Percentiles rank a stretch among this genome's conserved stretches.
These are phyloP conservation scores for Drosophila bocki DNA, from an alignment of 1,140 invertebrate species.

Conservation along the genomic window DNA sequence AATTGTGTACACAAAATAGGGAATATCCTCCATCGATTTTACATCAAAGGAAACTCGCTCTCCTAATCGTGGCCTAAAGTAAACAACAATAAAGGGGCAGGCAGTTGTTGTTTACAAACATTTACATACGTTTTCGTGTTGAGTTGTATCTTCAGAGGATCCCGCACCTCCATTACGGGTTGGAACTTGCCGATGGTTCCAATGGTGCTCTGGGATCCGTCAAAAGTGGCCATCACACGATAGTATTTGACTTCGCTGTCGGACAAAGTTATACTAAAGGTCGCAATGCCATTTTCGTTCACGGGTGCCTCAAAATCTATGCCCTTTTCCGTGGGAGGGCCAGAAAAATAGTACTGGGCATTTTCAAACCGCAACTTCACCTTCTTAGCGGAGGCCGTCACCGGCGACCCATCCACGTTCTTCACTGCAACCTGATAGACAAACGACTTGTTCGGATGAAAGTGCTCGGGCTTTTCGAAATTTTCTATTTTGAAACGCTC, in stretches of 20 bases:
- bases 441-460: constrained; percentile 95
- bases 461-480: constrained; percentile 89
- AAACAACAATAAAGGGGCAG: no score
- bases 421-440: constrained; percentile 88
- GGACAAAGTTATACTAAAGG: constrained; percentile 87
- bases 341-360: not conserved
- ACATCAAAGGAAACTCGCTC: constrained; percentile 92
- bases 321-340: not conserved
- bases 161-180: constrained; percentile 3
- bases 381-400: constrained; percentile 87
- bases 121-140: constrained; percentile 62
- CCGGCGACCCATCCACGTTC: constrained; percentile 88
- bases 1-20: constrained; percentile 92
- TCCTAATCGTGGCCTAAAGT: constrained; percentile 87
- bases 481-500: constrained; percentile 93
- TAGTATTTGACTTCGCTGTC: constrained; percentile 22
- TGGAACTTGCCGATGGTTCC: constrained; percentile 49
- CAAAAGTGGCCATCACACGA: constrained; percentile 35
- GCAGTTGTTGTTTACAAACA: not conserved
- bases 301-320: constrained; percentile 40
- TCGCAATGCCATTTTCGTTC: constrained; percentile 89
- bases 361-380: constrained; percentile 81
- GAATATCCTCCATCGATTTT: constrained; percentile 91
- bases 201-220: constrained; percentile 14
- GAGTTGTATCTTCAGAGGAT: constrained; percentile 53